Base-by-base conservation (phyloP, 1,140 invertebrate species). In the Sycophila sp. region DNA sequence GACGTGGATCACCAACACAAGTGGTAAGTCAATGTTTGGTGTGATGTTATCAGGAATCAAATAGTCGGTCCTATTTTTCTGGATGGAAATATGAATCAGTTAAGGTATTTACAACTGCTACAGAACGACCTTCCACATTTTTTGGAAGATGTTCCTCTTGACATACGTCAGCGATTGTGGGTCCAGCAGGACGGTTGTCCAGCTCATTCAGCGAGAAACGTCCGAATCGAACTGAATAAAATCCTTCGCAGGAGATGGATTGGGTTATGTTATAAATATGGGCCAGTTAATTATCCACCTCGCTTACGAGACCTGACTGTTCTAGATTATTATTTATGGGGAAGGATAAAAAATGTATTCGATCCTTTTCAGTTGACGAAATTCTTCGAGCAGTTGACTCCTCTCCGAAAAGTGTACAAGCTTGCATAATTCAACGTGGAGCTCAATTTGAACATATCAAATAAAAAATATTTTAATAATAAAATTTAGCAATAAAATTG, bases 121-220 rank as follows among this genome's bases (percentile, higher is more conserved):
- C 26, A 75, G 63, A 71, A 76, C 22, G 63, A 75, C 15, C 62
- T 81, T 30, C 76, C 77, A 32, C 8, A 53, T 47, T 67, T 81
- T 36, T 55, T 80, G 40, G 69, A 81, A 74, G 74, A 78, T 72
- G n/a, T 79, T 53, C 62, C 68, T 55, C 62, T 79, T 36, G 56
- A 72, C 22, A 51, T 73, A 49, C 49, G 71, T 38, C 28, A 38
- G 10, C 13, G 58, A 13, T 74, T 81, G 71, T 77, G 73, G 68
- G 77, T 72, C 22, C 73, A 79, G 64, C 74, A 76, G 28, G 74
- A 80, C 73, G 76, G 73, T n/a, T 73, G 65, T 40, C 66, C 65
- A 26, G 59, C 69, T 2, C 71, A 75, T 24, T 71, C 69, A 13
- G 64, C 71, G 1, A 45, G 47, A 59, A 42, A 64, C 11, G 67